Conservation (phyloP, 2,797 vertebrate genomes). For the Cryptoblepharus egeriae region DNA sequence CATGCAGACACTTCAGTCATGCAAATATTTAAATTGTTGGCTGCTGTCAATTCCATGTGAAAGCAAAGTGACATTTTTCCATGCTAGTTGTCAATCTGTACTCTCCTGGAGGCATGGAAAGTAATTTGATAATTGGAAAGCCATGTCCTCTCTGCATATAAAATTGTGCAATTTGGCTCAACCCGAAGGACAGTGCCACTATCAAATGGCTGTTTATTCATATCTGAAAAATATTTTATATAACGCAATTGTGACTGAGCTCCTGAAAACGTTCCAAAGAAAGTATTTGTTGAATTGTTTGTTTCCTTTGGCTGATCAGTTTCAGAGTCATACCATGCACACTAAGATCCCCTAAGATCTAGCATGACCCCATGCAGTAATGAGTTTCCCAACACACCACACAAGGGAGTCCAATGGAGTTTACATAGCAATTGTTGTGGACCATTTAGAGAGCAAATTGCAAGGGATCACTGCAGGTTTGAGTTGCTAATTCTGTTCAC, state of each 20-base stretch:
- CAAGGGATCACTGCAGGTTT: not conserved
- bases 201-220: not conserved
- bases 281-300: not conserved
- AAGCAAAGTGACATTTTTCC: not conserved
- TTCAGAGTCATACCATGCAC: not conserved
- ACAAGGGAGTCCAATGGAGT: too few relatives aligned
- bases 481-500: too few relatives aligned
- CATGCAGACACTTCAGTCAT: not conserved
- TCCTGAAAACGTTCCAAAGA: not conserved
- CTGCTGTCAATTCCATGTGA: not conserved
- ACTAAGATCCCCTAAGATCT: not conserved
- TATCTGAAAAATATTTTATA: not conserved
- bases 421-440: not conserved
- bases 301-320: not conserved
- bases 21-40: not conserved
- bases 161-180: not conserved
- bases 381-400: not conserved
- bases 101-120: not conserved
- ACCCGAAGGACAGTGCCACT: not conserved
- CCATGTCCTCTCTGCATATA: not conserved
- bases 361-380: not conserved
- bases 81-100: not conserved
- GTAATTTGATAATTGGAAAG: not conserved
- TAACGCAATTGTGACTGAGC: not conserved
- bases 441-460: not conserved